Evolutionary conservation across 2,888 invertebrate species (phyloP).

Genomic region (Arge pagana): DNA sequence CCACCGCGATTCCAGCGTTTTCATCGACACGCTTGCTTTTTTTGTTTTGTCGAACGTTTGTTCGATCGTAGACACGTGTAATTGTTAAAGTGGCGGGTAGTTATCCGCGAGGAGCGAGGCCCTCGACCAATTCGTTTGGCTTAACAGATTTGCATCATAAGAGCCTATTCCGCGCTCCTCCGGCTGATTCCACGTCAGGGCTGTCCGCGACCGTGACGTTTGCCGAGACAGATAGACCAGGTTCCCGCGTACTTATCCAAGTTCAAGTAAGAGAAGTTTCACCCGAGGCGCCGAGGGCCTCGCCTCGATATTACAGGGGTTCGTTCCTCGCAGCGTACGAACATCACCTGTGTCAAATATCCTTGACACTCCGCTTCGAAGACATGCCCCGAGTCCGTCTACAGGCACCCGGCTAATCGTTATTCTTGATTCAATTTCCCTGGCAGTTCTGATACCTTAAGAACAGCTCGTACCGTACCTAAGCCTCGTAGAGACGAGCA

Average conservation of each 20-base stretch:
- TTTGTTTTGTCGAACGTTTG: too few species aligned
- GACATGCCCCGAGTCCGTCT: constrained; percentile 2
- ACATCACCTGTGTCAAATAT: constrained; percentile 16
- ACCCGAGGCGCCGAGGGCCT: constrained; percentile 7
- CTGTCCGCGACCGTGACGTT: constrained; percentile 13
- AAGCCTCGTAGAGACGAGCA: too few species aligned
- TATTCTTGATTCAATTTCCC: constrained; percentile 16
- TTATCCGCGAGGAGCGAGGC: too few species aligned
- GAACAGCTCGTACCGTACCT: too few species aligned
- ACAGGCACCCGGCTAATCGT: neutral
- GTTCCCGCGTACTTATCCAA: constrained; percentile 20
- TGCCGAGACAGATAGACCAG: constrained; percentile 14
- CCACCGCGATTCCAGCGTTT: too few species aligned
- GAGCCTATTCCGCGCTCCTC: constrained; percentile 8
- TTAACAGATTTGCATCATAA: constrained; percentile 13
- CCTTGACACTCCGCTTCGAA: constrained; percentile 4
- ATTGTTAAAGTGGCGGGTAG: too few species aligned
- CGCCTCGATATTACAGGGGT: neutral
- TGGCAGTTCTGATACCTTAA: too few species aligned
- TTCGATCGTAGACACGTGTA: too few species aligned
- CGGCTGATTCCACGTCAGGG: constrained; percentile 10
- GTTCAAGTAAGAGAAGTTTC: constrained; percentile 19
- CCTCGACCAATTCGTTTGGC: constrained; percentile 1
- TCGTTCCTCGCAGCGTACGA: constrained; percentile 8
- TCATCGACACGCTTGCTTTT: too few species aligned